A percentile compares a stretch with the other conserved stretches of the same genome.
phyloP scores from a whole-genome alignment of 1,140 invertebrate genomes.

The Lamellibrachia luymesi region DNA sequence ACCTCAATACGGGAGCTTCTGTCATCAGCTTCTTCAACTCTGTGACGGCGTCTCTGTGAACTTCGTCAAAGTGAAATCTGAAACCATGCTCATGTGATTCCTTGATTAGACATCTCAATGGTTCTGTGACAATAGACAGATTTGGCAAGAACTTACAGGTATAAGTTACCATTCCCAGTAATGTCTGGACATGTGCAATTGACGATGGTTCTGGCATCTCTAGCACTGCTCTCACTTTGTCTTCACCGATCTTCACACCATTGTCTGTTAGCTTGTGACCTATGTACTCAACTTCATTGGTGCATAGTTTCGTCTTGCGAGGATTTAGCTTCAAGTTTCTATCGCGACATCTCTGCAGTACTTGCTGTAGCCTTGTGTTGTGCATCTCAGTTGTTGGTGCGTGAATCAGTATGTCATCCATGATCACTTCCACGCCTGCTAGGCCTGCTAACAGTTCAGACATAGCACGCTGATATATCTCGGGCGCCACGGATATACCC shows the following conservation, averaged over 20 bases:
- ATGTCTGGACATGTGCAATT: neutral
- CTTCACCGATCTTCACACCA: slow-evolving; percentile 7
- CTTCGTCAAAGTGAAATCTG: neutral
- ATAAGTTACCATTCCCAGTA: slow-evolving; percentile 9
- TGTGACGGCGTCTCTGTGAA: neutral
- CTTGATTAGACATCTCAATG: neutral
- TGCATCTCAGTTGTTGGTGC: no score
- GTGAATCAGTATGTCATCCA: no score
- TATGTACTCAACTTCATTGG: no score
- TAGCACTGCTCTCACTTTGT: slow-evolving; percentile 4
- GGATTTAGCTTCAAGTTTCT: no score
- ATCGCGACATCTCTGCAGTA: no score
- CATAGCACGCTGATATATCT: no score
- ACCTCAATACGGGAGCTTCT: neutral
- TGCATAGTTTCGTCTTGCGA: no score
- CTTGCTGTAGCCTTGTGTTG: no score
- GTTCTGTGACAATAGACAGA: neutral
- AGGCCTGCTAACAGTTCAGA: no score
- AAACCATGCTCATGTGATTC: neutral
- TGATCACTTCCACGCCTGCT: no score
- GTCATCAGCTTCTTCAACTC: slow-evolving; percentile 5
- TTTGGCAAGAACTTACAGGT: neutral
- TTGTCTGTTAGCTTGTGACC: no score
- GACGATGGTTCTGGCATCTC: neutral
- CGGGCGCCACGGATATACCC: no score